Evolutionary conservation across 2,797 vertebrate genomes (phyloP).

Genomic region (Lagorchestes hirsutus): DNA sequence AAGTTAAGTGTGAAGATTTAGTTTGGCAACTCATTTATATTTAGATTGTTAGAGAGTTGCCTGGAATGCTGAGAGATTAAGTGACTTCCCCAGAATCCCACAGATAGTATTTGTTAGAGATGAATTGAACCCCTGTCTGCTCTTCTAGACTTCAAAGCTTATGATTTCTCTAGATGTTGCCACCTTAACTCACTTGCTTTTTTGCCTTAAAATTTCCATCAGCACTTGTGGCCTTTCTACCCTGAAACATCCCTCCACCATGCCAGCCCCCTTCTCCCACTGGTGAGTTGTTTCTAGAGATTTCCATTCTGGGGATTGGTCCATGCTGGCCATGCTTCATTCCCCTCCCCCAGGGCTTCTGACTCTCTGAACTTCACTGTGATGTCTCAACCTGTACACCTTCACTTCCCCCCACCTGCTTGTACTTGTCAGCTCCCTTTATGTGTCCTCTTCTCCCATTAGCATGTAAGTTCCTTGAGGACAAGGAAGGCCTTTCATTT

Average conservation of each 20-base stretch:
- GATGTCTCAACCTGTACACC: too few relatives aligned
- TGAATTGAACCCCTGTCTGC: not conserved
- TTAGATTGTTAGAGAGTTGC: not conserved
- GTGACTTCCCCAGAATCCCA: not conserved
- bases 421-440: not conserved
- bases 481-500: not conserved
- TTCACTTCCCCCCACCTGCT: not conserved
- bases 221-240: not conserved
- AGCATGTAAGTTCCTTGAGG: not conserved
- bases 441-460: not conserved
- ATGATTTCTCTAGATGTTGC: not conserved
- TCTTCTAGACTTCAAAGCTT: not conserved
- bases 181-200: not conserved
- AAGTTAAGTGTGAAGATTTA: too few relatives aligned
- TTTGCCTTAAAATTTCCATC: not conserved
- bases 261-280: not conserved
- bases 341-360: not conserved
- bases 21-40: too few relatives aligned
- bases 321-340: not conserved
- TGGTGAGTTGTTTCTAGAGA: not conserved
- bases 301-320: not conserved
- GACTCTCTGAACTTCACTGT: not conserved
- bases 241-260: not conserved
- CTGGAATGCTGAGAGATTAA: not conserved
- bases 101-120: not conserved